Conservation (phyloP, 2,888 invertebrate species). For the Gymnocheta viridis region DNA sequence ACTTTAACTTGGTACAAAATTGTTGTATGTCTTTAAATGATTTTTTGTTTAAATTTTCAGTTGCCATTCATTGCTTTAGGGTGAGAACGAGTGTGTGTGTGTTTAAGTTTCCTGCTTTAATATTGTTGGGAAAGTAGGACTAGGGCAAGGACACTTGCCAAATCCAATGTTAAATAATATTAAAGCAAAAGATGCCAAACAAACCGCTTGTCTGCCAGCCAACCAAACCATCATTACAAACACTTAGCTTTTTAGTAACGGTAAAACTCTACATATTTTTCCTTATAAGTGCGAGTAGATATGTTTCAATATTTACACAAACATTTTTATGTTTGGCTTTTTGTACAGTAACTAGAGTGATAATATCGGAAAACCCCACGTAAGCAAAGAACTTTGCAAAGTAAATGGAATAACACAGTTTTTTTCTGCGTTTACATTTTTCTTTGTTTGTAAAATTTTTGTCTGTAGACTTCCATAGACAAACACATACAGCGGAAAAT, state of each 20-base stretch:
- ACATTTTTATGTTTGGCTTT: not conserved
- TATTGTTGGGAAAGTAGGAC: conserved; percentile 73
- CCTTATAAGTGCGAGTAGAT: conserved; percentile 9
- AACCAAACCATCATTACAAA: not conserved
- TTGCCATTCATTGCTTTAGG: not conserved
- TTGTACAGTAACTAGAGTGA: conserved; percentile 27
- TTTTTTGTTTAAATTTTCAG: conserved; percentile 21
- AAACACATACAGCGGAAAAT: not conserved
- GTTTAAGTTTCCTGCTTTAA: conserved; percentile 7
- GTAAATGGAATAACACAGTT: conserved; percentile 39
- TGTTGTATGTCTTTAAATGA: conserved; percentile 26
- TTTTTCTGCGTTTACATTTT: conserved; percentile 44
- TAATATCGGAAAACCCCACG: conserved; percentile 60
- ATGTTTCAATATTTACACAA: conserved; percentile 24
- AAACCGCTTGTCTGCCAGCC: conserved; percentile 37
- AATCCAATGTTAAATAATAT: conserved; percentile 44
- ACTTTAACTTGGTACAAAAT: conserved; percentile 36
- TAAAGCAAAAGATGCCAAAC: conserved; percentile 56
- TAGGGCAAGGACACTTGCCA: conserved; percentile 78
- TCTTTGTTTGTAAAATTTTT: conserved; percentile 26
- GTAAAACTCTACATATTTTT: conserved; percentile 22
- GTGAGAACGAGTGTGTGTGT: conserved; percentile 16
- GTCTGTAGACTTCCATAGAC: not conserved
- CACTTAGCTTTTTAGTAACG: conserved; percentile 11
- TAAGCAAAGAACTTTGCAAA: conserved; percentile 52